phyloP scores from a whole-genome alignment of 1,140 invertebrate genomes.

The Ceratina calcarata region DNA sequence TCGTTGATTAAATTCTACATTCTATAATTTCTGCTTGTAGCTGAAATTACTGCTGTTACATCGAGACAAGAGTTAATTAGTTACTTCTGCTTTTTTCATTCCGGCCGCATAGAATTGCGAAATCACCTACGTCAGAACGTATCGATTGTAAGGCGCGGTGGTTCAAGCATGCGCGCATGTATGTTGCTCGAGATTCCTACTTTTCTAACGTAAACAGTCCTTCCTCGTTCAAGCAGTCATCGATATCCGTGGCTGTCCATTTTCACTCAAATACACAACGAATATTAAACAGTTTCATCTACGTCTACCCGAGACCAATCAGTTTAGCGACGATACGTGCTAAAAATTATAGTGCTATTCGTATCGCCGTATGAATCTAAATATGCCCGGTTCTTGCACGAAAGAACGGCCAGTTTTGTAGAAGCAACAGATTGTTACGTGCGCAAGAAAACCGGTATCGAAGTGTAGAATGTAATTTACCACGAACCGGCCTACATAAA shows the following conservation, averaged over 20 bases:
- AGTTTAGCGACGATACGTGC: neutral
- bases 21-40: too few species aligned
- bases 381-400: conserved; percentile 10
- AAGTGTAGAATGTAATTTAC: conserved; percentile 23
- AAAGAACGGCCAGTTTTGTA: conserved; percentile 36
- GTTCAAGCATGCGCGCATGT: conserved; percentile 62
- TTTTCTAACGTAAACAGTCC: conserved; percentile 70
- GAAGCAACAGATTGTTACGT: conserved; percentile 69
- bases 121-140: conserved; percentile 69
- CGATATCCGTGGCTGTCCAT: conserved; percentile 28
- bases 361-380: neutral
- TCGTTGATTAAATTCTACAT: neutral
- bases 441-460: conserved; percentile 31
- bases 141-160: conserved; percentile 68
- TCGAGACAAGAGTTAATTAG: conserved; percentile 1
- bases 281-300: neutral
- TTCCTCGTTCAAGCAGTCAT: conserved; percentile 34
- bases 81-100: conserved; percentile 66
- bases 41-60: too few species aligned
- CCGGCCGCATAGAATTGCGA: conserved; percentile 48
- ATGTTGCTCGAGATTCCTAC: conserved; percentile 44
- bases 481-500: neutral
- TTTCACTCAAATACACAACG: neutral
- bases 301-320: neutral
- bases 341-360: neutral